Evolutionary conservation across 2,888 invertebrate genomes (phyloP), one percentile per base, ranked within the genome.

Genomic region (Cantharis nigra): DNA sequence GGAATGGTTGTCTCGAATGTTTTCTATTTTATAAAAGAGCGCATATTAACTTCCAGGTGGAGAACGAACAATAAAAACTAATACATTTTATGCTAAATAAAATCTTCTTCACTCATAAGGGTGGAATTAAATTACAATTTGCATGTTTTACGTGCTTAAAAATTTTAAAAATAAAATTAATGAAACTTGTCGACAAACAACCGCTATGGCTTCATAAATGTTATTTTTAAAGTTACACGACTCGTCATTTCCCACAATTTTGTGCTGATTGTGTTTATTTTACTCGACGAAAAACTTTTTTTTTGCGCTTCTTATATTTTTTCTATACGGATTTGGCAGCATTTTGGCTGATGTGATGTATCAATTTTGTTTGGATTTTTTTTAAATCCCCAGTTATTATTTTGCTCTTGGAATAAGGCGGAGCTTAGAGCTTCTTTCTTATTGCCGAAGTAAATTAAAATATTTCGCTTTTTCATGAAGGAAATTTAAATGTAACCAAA

Each of bases 31-130:
- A 62, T 67, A 69, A 49, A 62, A 18, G 69, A 69, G 63, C 69
- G 33, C 69, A 69, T 73, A 71, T 64, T 71, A 23, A 72, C 67
- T 72, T 72, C 64, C 67, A 49, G 65, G 28, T 72, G 65, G 65
- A 72, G 72, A 64, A 71, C 71, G 64, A 72, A 72, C 72, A 72
- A 30, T 65, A 26, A 49, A 70, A 70, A 70, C 70, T 62, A 49
- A 49, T 49, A 49, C 49, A 49, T 49, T 49, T 49, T 49, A 49
- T 49, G 49, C 49, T 49, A 49, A 49, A 49, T 49, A 49, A 49
- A 49, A n/a, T 49, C 49, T 49, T 49, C 49, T 49, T 49, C n/a
- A 49, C 49, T 49, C 49, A 49, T 49, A 49, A 49, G 49, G 49
- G 49, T 49, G 49, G 49, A 49, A 49, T 49, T 49, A 49, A 49